phyloP scores from a whole-genome alignment of 35 echinoderm and acorn worm genomes.

The Diadema setosum region DNA sequence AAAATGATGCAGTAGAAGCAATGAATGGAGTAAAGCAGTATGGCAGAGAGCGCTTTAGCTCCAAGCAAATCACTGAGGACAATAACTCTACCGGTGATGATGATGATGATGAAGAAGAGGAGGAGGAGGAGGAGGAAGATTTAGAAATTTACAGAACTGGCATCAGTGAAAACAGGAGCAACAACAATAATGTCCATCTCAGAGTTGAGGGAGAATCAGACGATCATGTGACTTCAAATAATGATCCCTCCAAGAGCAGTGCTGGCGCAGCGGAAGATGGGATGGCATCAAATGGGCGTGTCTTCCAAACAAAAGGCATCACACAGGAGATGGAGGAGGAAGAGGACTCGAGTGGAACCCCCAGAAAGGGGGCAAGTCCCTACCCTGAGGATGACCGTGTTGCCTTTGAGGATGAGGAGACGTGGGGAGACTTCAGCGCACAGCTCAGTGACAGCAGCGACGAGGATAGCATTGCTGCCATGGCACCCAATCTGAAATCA shows the following conservation, averaged over 20 bases:
- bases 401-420: conserved; percentile 98
- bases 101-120: conserved; percentile 35
- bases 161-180: background rate
- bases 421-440: conserved; percentile 85
- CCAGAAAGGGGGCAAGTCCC: background rate
- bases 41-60: too few species aligned
- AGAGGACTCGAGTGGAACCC: background rate
- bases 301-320: too few species aligned
- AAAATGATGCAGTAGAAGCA: too few species aligned
- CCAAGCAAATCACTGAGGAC: too few species aligned
- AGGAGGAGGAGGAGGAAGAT: conserved; percentile 21
- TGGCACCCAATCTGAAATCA: conserved; percentile 48
- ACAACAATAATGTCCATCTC: background rate
- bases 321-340: background rate
- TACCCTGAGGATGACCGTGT: conserved; percentile 21
- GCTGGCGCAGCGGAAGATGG: too few species aligned
- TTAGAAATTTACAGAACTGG: background rate
- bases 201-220: background rate
- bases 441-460: conserved; percentile 65
- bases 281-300: too few species aligned
- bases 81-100: too few species aligned
- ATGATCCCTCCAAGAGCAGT: too few species aligned
- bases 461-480: conserved; percentile 81
- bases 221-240: background rate
- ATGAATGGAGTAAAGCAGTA: too few species aligned